Evolutionary conservation across 2,888 invertebrate species (phyloP), one percentile per base, ranked within the genome.

Genomic region (Ennomos quercinarius): DNA sequence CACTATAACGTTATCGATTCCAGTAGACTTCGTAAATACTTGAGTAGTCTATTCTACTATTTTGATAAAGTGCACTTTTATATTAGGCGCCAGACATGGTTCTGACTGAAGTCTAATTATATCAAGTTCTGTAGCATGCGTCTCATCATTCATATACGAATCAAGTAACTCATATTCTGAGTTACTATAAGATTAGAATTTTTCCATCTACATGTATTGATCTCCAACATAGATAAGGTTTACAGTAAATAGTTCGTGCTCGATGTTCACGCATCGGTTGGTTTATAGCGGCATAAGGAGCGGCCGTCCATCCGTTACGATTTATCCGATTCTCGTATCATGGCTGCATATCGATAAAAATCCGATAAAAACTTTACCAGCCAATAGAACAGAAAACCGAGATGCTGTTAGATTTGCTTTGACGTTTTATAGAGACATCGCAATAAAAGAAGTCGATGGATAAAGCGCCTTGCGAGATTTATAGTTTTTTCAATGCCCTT

Each of bases 211-310:
- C 46, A 64, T 64, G 4, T 43, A 71, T 61, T 64, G 67, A 68
- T 69, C 70, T 68, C 63, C 66, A 56, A 62, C 58, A 62, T 58
- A 70, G 72, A 76, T 75, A 66, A 62, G 53, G 56, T 62, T 63
- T 66, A 68, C 68, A 66, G 68, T 68, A 74, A 73, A 71, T 74
- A 70, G 70, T 72, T 72, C 74, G 70, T 72, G 74, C 65, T 72
- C 67, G 61, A 64, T 66, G 57, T 63, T 67, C 77, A 78, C 74
- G 84, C 81, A 74, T 74, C 76, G 80, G 63, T 78, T 69, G 76
- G 72, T 81, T 74, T 76, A 80, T 72, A 71, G 71, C 72, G 72
- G 71, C 73, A 67, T 62, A 70, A 74, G 74, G 73, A 77, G 72
- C 64, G 73, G 57, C 61, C 68, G 66, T 50, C 73, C 72, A 72